Conservation (phyloP, 2,888 invertebrate genomes). For the Aelia acuminata region DNA sequence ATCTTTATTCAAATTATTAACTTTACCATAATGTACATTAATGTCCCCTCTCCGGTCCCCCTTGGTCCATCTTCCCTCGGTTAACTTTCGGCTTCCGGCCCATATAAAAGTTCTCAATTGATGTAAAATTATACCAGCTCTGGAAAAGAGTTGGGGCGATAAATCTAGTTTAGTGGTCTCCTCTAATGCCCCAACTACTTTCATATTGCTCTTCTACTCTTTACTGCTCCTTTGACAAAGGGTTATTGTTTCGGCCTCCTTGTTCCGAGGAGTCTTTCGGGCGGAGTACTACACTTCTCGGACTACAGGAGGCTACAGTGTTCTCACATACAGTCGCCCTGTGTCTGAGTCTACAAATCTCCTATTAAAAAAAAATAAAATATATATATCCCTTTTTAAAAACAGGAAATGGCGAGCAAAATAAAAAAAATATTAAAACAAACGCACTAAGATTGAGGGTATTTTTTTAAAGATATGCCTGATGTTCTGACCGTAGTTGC, state of each 20-base stretch:
- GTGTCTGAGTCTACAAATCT: neutral
- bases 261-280: neutral
- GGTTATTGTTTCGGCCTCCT: conserved; percentile 60
- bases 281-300: no score
- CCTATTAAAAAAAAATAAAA: no score
- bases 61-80: conserved; percentile 19
- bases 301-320: no score
- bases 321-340: neutral
- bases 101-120: conserved; percentile 59
- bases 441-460: no score
- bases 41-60: conserved; percentile 45
- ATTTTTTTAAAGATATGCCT: no score
- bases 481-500: no score
- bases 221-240: conserved; percentile 58
- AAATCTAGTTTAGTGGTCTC: conserved; percentile 60
- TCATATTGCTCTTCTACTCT: conserved; percentile 58
- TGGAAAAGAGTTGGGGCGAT: conserved; percentile 52
- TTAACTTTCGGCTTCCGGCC: conserved; percentile 39
- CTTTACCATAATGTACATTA: conserved; percentile 60
- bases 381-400: no score
- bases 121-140: conserved; percentile 57
- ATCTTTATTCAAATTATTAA: conserved; percentile 63
- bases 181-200: conserved; percentile 61
- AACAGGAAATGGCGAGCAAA: no score
- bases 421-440: no score